Evolutionary conservation across 2,888 invertebrate genomes (phyloP), one percentile per base, ranked within the genome.

Genomic region (Polydrusus pterygomalis): DNA sequence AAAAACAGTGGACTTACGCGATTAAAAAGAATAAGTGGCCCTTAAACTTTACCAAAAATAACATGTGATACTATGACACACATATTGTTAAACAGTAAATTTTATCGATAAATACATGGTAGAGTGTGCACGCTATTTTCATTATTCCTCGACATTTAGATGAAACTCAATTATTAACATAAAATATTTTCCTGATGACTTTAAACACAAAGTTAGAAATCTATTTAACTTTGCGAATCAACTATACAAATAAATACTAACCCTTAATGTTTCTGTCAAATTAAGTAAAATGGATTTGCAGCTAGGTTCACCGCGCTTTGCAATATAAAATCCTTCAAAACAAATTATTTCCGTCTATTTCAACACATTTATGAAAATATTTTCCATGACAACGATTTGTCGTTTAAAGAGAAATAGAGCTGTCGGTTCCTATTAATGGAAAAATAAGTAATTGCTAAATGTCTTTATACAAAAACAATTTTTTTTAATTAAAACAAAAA

Each of bases 261-360:
- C 25, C 25, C 15, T 20, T 25, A 8, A 54, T 10, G 2, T 25
- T 25, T 54, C 25, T 25, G 25, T 54, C 13, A 25, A 54, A 54
- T 11, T 25, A 13, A n/a, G 13, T 54, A 25, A 54, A 54, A 54
- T 2, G 25, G 25, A 15, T 54, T 18, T 20, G n/a, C n/a, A n/a
- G n/a, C n/a, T n/a, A n/a, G 25, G 54, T 20, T 25, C 54, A 25
- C 11, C 25, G 54, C 54, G 13, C 25, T 25, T 54, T 54, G n/a
- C 8, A 54, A 54, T 30, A 54, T 17, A 47, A 47, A 47, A 47
- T 47, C 13, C 25, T 11, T 54, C 54, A n/a, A 13, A 54, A n/a
- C 54, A 54, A n/a, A 54, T 54, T 30, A 54, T 54, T 54, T 54
- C 30, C 30, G 25, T 54, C 13, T 13, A n/a, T 54, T 54, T 54